Percentiles rank a stretch among this genome's conserved stretches.
phyloP scores from a whole-genome alignment of 1,140 invertebrate genomes.

The Sitophilus oryzae region DNA sequence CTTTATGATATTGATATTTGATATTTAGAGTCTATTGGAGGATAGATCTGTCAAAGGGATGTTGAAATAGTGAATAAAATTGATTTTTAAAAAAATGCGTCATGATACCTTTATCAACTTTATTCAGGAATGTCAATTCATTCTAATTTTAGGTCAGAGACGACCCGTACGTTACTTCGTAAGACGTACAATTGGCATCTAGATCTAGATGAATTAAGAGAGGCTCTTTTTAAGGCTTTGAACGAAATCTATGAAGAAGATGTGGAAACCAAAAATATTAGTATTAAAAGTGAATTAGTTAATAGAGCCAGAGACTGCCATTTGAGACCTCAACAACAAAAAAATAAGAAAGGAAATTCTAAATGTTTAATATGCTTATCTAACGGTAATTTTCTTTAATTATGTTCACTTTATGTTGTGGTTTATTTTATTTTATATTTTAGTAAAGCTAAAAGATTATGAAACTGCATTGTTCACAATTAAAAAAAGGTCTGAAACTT shows the following conservation, averaged over 20 bases:
- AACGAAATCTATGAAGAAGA: conserved; percentile 19
- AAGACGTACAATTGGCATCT: conserved; percentile 29
- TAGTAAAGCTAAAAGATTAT: conserved; percentile 46
- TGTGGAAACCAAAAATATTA: conserved; percentile 19
- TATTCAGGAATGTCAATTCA: background rate
- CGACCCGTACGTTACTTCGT: conserved; percentile 16
- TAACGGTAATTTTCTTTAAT: conserved; percentile 37
- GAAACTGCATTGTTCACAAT: conserved; percentile 50
- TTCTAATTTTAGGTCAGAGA: conserved; percentile 1
- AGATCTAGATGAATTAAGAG: conserved; percentile 21
- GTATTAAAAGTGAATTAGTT: conserved; percentile 45
- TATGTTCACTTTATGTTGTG: background rate
- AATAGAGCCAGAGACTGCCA: conserved; percentile 60
- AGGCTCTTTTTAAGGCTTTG: conserved; percentile 15
- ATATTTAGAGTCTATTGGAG: too few relatives aligned
- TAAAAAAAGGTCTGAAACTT: conserved; percentile 23
- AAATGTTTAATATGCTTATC: conserved; percentile 49
- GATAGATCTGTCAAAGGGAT: too few relatives aligned
- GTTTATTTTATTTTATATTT: conserved; percentile 5
- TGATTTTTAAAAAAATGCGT: too few relatives aligned
- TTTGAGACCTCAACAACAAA: conserved; percentile 46
- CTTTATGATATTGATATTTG: too few relatives aligned
- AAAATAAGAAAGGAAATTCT: conserved; percentile 26
- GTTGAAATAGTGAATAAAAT: too few relatives aligned
- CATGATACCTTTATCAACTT: background rate